Conservation (phyloP, 1,140 invertebrate genomes). For the Danaus melanippus region DNA sequence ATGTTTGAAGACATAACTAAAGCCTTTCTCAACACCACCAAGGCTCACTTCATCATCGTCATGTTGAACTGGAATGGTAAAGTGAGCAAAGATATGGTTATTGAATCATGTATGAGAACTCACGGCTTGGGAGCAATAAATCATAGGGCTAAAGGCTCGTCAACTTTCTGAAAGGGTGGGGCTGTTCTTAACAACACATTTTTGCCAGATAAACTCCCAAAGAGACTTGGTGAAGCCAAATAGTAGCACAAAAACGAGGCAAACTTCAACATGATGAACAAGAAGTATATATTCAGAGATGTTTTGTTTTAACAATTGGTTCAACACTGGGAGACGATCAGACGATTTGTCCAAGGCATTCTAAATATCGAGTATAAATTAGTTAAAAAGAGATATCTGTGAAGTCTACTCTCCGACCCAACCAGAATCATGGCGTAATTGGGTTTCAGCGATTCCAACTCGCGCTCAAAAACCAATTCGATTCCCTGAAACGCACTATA, state of each 20-base stretch:
- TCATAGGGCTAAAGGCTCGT: no score
- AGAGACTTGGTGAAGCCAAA: slow-evolving; percentile 21
- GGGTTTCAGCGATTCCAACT: not conserved
- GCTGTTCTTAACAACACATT: slow-evolving; percentile 2
- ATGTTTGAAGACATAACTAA: no score
- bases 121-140: no score
- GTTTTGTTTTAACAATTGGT: slow-evolving; percentile 31
- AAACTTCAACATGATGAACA: slow-evolving; percentile 28
- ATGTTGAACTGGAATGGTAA: no score
- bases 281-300: slow-evolving; percentile 28
- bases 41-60: no score
- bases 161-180: not conserved
- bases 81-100: no score
- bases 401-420: slow-evolving; percentile 7
- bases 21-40: no score
- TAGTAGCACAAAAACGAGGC: slow-evolving; percentile 31
- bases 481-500: not conserved
- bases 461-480: not conserved
- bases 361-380: slow-evolving; percentile 4
- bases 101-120: no score
- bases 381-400: not conserved
- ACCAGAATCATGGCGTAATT: not conserved
- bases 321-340: slow-evolving; percentile 26
- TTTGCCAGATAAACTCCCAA: slow-evolving; percentile 19
- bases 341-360: slow-evolving; percentile 7